These are phyloP conservation scores for Pelobates cultripes DNA, from an alignment of 2,797 vertebrate genomes.

Conservation along the genomic window DNA sequence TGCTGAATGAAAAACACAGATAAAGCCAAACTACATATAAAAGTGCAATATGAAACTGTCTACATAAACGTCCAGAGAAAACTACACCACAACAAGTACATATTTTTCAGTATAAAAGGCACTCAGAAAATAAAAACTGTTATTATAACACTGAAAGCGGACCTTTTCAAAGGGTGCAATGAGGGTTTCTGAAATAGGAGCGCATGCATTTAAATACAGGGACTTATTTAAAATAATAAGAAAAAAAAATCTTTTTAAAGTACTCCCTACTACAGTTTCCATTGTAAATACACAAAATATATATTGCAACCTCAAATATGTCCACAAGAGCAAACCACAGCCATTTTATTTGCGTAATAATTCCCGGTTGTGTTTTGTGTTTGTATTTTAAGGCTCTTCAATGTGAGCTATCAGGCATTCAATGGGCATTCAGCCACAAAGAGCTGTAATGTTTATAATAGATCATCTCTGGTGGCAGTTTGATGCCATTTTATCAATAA, in stretches of 20 bases:
- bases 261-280: neutral
- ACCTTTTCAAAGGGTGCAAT: too few species aligned
- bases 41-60: constrained; percentile 4
- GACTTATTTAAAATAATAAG: too few species aligned
- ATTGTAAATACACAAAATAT: neutral
- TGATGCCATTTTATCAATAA: constrained; percentile 50
- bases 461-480: constrained; percentile 44
- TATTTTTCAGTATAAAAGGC: neutral
- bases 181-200: too few species aligned
- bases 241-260: too few species aligned
- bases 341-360: constrained; percentile 30
- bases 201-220: too few species aligned
- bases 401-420: constrained; percentile 43
- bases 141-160: too few species aligned
- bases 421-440: constrained; percentile 33
- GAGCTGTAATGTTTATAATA: constrained; percentile 43
- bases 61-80: constrained; percentile 17
- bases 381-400: constrained; percentile 25
- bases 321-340: neutral
- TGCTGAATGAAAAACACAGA: neutral
- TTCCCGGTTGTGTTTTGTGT: constrained; percentile 26
- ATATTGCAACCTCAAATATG: neutral
- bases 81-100: constrained; percentile 10
- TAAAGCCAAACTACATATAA: neutral
- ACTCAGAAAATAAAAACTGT: neutral